Evolutionary conservation across 30 jellyfish, hydroid and myxozoan genomes (phyloP).

Genomic region (Turritopsis rubra): DNA sequence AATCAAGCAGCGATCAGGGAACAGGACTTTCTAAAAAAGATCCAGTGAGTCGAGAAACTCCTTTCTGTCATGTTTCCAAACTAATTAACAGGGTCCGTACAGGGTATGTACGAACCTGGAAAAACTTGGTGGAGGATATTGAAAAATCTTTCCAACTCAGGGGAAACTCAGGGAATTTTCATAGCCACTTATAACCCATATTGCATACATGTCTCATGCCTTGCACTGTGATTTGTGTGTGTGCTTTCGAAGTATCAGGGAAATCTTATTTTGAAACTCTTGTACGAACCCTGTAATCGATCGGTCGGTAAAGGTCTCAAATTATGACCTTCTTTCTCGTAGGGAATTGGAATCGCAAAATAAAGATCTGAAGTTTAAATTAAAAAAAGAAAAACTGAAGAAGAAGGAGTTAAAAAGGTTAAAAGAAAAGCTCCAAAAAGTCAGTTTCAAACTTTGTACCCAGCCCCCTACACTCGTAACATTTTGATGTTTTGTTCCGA

Average conservation of each 20-base stretch:
- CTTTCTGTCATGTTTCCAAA: too few species aligned
- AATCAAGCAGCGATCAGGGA: slow-evolving; percentile 12
- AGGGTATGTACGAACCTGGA: too few species aligned
- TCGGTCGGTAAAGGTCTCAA: too few species aligned
- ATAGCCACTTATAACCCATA: background rate
- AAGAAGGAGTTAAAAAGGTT: background rate
- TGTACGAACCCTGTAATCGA: too few species aligned
- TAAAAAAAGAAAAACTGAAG: slow-evolving; percentile 7
- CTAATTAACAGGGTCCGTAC: too few species aligned
- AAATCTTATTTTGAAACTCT: background rate
- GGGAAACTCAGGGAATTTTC: too few species aligned
- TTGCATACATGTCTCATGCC: background rate
- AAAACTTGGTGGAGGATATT: too few species aligned
- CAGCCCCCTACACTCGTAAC: background rate
- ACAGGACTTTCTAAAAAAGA: slow-evolving; percentile 14
- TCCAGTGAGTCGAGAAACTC: slow-evolving; percentile 10
- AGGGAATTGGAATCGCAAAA: slow-evolving; percentile 14
- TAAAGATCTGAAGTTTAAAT: slow-evolving; percentile 8
- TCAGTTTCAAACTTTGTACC: background rate
- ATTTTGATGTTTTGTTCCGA: background rate
- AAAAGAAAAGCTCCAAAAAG: slow-evolving; percentile 13
- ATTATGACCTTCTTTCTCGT: background rate
- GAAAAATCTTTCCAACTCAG: too few species aligned
- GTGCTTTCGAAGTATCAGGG: too few species aligned
- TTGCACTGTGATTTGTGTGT: background rate